Percentiles rank a stretch among this genome's conserved stretches.
Conservation (phyloP, 2,797 vertebrate genomes). For the Delichon dasypus region DNA sequence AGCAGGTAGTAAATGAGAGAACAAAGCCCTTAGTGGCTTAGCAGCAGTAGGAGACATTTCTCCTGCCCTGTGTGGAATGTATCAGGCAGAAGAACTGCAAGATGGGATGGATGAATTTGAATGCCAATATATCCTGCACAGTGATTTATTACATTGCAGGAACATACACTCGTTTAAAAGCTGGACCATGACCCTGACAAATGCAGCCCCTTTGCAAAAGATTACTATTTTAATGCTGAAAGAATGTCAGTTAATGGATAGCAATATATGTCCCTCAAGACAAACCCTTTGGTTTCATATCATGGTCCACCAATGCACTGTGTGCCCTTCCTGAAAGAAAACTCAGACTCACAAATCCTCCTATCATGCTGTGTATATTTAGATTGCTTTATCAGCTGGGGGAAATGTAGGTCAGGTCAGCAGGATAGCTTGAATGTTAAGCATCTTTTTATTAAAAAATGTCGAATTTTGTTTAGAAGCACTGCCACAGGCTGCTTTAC, state of each 20-base stretch:
- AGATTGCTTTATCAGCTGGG: constrained; percentile 55
- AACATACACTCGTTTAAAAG: neutral
- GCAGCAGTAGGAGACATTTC: neutral
- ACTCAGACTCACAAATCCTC: constrained; percentile 43
- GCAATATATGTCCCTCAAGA: neutral
- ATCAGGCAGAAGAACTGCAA: neutral
- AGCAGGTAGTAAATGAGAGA: neutral
- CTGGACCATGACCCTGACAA: neutral
- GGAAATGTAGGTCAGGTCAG: constrained; percentile 59
- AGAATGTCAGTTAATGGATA: neutral
- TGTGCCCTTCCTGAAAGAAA: constrained; percentile 48
- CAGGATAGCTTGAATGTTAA: constrained; percentile 60
- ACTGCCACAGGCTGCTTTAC: constrained; percentile 49
- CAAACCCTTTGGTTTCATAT: neutral
- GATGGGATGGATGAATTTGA: neutral
- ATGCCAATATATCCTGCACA: neutral
- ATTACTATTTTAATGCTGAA: neutral
- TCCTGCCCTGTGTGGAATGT: neutral
- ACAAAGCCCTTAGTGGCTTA: neutral
- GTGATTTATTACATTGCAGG: neutral
- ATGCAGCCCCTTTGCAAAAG: neutral
- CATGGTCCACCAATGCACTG: neutral
- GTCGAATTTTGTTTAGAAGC: constrained; percentile 54
- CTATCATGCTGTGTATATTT: constrained; percentile 54
- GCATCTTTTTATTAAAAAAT: constrained; percentile 65